Conservation (phyloP, 2,113 vertebrate genomes). For the Thamnophis sirtalis region DNA sequence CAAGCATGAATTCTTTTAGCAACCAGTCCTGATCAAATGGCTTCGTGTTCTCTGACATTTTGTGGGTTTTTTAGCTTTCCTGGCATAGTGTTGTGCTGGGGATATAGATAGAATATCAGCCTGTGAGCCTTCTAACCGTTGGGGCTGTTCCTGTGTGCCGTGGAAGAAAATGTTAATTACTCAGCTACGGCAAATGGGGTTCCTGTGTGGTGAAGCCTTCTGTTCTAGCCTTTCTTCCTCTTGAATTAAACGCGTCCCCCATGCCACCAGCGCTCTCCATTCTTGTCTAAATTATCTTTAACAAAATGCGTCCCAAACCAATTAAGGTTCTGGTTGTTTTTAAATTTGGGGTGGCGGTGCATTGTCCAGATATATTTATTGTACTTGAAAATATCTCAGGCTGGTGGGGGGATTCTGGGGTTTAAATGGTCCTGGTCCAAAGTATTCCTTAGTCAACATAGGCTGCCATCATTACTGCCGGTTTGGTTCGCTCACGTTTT, state of each 20-base stretch:
- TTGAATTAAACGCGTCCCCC: not conserved
- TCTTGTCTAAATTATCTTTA: not conserved
- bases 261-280: not conserved
- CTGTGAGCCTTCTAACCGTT: not conserved
- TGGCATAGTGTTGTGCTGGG: not conserved
- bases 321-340: not conserved
- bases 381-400: not conserved
- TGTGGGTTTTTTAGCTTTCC: not conserved
- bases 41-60: not conserved
- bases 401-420: not conserved
- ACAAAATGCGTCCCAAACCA: not conserved
- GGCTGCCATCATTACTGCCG: not conserved
- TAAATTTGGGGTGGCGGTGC: not conserved
- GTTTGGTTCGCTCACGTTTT: too few species aligned
- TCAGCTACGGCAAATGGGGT: not conserved
- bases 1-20: rapidly evolving
- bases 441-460: not conserved
- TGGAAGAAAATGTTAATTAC: not conserved
- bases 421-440: not conserved
- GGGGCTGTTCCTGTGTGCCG: not conserved
- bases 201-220: not conserved
- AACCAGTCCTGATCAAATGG: not conserved
- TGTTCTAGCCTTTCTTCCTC: not conserved
- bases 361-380: not conserved
- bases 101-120: too few species aligned